Evolutionary conservation across 2,113 vertebrate species (phyloP).

Genomic region (Sialia sialis): DNA sequence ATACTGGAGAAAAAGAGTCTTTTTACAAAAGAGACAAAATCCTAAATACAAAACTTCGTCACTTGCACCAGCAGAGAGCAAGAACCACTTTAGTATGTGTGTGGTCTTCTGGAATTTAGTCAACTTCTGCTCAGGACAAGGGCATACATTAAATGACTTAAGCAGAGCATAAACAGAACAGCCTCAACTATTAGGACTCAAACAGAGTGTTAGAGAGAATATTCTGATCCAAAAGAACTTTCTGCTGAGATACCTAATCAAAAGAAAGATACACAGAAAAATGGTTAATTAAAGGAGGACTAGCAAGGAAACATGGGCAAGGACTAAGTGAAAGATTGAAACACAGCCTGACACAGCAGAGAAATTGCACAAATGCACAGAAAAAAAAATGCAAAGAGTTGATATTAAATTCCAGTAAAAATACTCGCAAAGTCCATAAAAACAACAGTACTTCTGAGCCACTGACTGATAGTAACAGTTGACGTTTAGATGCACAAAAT

Average conservation of each 20-base stretch:
- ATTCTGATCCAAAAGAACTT: background rate
- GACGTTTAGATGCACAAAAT: too few species aligned
- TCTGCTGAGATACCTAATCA: background rate
- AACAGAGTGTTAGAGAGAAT: background rate
- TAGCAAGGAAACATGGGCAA: background rate
- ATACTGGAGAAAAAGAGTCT: background rate
- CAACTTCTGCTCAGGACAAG: background rate
- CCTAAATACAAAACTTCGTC: background rate
- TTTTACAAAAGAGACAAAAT: background rate
- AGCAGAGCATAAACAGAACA: background rate
- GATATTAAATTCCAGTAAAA: background rate
- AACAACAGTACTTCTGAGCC: too few species aligned
- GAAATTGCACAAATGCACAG: background rate
- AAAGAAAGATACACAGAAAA: background rate
- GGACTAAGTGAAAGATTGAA: background rate
- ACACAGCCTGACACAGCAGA: background rate
- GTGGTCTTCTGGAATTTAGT: background rate
- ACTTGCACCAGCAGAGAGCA: background rate
- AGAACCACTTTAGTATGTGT: background rate
- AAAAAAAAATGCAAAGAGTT: background rate
- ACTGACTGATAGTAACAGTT: too few species aligned
- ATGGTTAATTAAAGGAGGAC: background rate
- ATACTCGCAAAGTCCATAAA: background rate
- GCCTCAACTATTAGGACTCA: background rate
- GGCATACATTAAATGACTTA: background rate